A percentile compares a stretch with the other conserved stretches of the same genome.
Evolutionary conservation across 2,113 vertebrate genomes (phyloP).

Genomic region (Alethe castanea): DNA sequence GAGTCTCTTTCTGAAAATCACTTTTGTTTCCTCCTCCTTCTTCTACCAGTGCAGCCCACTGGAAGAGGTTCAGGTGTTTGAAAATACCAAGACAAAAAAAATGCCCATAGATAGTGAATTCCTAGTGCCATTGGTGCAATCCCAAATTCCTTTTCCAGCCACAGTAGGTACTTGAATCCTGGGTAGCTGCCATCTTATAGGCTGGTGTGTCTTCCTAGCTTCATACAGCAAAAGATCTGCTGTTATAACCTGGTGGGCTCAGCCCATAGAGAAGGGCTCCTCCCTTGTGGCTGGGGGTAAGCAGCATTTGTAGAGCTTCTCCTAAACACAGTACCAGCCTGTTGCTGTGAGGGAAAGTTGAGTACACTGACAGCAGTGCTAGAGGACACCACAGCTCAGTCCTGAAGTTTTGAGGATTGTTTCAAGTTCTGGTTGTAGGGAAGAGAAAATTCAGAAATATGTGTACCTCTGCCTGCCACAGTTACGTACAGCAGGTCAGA

Average conservation of each 20-base stretch:
- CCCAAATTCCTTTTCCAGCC: background rate
- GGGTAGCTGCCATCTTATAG: background rate
- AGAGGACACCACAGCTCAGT: background rate
- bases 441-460: background rate
- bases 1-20: background rate
- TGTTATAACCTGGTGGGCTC: background rate
- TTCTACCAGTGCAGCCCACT: background rate
- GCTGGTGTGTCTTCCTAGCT: background rate
- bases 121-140: background rate
- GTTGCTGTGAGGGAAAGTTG: background rate
- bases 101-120: background rate
- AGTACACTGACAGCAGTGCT: background rate
- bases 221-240: background rate
- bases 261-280: background rate
- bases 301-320: background rate
- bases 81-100: background rate
- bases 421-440: background rate
- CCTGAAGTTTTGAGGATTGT: background rate
- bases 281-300: background rate
- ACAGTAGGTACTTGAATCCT: background rate
- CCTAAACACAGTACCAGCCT: background rate
- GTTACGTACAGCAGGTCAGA: background rate
- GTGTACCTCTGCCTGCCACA: background rate
- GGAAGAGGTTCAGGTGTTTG: background rate
- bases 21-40: background rate